Conservation (phyloP, 2,888 invertebrate species). For the Unio pictorum region DNA sequence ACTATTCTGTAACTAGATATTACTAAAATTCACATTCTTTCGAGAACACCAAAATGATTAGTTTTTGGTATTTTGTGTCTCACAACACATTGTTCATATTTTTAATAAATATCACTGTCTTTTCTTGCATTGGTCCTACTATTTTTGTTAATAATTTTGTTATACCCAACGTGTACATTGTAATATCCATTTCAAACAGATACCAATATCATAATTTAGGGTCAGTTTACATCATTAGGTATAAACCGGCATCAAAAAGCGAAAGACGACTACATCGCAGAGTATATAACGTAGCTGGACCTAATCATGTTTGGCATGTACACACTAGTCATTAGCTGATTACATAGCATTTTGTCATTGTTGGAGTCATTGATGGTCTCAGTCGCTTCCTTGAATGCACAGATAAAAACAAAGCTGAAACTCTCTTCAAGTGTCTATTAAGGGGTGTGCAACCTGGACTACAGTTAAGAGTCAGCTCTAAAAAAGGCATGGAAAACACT, state of each 20-base stretch:
- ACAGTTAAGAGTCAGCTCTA: conserved; percentile 16
- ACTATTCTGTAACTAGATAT: too few species aligned
- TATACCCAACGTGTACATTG: too few species aligned
- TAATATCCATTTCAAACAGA: too few species aligned
- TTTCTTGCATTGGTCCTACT: too few species aligned
- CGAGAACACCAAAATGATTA: too few species aligned
- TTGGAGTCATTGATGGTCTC: conserved; percentile 27
- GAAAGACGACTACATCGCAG: conserved; percentile 13
- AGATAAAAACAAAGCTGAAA: conserved; percentile 12
- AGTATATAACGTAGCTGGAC: conserved; percentile 10
- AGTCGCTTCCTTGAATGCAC: conserved; percentile 4
- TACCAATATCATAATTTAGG: neutral
- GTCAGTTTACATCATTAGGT: conserved; percentile 9
- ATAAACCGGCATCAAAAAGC: conserved; percentile 8
- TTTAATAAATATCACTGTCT: too few species aligned
- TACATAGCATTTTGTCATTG: conserved; percentile 25
- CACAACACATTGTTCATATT: too few species aligned
- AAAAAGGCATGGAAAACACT: conserved; percentile 19
- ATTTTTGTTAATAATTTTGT: too few species aligned
- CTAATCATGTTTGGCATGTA: conserved; percentile 26
- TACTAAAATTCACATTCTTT: too few species aligned
- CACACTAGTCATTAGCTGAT: conserved; percentile 31
- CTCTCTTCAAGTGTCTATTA: conserved; percentile 15
- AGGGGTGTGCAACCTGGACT: conserved; percentile 6
- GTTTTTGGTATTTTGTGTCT: too few species aligned